Percentiles rank a stretch among this genome's conserved stretches.
Evolutionary conservation across 2,113 vertebrate genomes (phyloP).

Genomic region (cattle (Bos taurus)): DNA sequence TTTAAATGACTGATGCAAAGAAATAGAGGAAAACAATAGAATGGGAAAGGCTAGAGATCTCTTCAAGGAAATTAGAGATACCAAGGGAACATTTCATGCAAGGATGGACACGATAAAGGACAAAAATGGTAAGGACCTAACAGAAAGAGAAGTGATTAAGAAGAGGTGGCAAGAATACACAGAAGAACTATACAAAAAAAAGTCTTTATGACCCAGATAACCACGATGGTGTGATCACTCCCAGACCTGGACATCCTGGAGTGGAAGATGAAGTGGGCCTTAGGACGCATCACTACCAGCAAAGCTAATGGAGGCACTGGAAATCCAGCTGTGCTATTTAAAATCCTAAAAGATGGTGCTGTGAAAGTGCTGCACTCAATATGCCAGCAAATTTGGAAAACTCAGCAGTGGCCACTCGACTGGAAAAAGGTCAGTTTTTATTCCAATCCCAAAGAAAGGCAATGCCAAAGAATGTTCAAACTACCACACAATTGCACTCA

Average conservation of each 20-base stretch:
- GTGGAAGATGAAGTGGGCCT: not conserved
- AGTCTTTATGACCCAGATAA: not conserved
- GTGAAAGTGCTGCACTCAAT: not conserved
- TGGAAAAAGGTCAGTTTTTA: not conserved
- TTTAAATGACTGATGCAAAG: not conserved
- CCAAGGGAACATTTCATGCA: not conserved
- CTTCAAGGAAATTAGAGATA: not conserved
- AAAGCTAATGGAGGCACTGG: not conserved
- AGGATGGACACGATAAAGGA: not conserved
- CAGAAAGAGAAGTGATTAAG: not conserved
- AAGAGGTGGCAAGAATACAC: not conserved
- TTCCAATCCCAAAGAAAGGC: not conserved
- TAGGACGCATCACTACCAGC: not conserved
- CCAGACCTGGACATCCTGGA: not conserved
- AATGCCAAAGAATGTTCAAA: not conserved
- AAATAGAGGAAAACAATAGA: not conserved
- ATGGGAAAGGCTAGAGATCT: not conserved
- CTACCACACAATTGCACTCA: not conserved
- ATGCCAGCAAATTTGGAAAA: not conserved
- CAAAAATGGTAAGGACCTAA: not conserved
- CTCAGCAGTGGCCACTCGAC: not conserved
- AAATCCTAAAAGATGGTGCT: not conserved
- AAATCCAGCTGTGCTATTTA: not conserved
- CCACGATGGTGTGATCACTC: not conserved
- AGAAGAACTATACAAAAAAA: not conserved